Evolutionary conservation across 2,797 vertebrate species (phyloP).

Genomic region (Oreochromis mossambicus): DNA sequence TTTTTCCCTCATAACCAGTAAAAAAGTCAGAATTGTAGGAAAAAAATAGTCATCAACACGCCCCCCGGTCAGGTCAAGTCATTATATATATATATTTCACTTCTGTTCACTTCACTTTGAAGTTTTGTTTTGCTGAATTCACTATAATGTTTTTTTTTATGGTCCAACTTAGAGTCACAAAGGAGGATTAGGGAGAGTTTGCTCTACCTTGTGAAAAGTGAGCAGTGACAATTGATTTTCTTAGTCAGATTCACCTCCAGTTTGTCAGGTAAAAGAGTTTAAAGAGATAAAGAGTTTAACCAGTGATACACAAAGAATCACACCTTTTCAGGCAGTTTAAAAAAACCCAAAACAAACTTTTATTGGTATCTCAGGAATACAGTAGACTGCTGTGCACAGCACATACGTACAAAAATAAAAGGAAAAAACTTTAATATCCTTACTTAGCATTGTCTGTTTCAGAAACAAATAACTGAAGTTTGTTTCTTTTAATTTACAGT

Average conservation of each 20-base stretch:
- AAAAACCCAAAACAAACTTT: constrained; percentile 73
- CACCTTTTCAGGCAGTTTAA: constrained; percentile 42
- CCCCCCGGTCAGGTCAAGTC: too few species aligned
- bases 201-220: neutral
- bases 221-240: neutral
- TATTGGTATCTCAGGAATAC: constrained; percentile 83
- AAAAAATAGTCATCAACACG: too few species aligned
- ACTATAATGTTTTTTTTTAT: neutral
- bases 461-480: constrained; percentile 78
- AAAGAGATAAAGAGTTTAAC: neutral
- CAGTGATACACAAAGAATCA: neutral
- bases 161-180: neutral
- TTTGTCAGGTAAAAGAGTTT: neutral
- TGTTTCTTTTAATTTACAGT: constrained; percentile 80
- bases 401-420: constrained; percentile 95
- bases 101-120: neutral
- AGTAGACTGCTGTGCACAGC: constrained; percentile 93
- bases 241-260: neutral
- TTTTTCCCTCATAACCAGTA: neutral
- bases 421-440: constrained; percentile 78
- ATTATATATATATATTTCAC: neutral
- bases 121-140: neutral
- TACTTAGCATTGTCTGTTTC: constrained; percentile 71
- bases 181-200: neutral
- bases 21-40: too few species aligned